phyloP scores from a whole-genome alignment of 1,140 invertebrate species.

The Drosophila ficusphila region DNA sequence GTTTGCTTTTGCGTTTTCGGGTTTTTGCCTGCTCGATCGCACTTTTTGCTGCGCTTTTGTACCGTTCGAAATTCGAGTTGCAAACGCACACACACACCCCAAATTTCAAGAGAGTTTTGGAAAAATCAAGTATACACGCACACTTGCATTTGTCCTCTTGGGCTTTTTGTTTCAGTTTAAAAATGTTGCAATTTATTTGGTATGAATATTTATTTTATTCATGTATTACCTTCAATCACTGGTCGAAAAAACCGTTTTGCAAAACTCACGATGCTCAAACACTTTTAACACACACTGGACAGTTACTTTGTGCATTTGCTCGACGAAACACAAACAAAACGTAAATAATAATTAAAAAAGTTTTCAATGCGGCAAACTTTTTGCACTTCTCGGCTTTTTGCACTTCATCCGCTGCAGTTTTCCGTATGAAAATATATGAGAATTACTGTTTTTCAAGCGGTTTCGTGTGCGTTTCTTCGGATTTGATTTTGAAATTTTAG shows the following conservation, averaged over 20 bases:
- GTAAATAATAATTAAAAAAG: slow-evolving; percentile 70
- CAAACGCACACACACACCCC: slow-evolving; percentile 31
- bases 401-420: slow-evolving; percentile 42
- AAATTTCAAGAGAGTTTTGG: neutral
- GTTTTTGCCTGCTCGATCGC: slow-evolving; percentile 19
- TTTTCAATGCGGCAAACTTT: slow-evolving; percentile 42
- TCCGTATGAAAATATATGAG: slow-evolving; percentile 34
- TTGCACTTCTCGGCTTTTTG: slow-evolving; percentile 27
- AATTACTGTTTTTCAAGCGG: slow-evolving; percentile 36
- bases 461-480: slow-evolving; percentile 12
- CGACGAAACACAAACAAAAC: slow-evolving; percentile 59
- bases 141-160: slow-evolving; percentile 13
- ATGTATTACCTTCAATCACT: slow-evolving; percentile 75
- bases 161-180: neutral
- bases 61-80: slow-evolving; percentile 10
- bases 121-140: slow-evolving; percentile 32
- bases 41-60: slow-evolving; percentile 34
- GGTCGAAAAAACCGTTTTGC: slow-evolving; percentile 36
- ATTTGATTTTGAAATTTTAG: slow-evolving; percentile 21
- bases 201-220: slow-evolving; percentile 2
- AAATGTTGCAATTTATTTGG: slow-evolving; percentile 4
- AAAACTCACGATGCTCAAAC: slow-evolving; percentile 27
- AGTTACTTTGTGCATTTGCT: slow-evolving; percentile 50
- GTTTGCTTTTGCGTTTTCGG: slow-evolving; percentile 47
- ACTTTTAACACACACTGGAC: slow-evolving; percentile 15